Evolutionary conservation across 2,797 vertebrate genomes (phyloP).

Genomic region (Microctenopoma steveboyesi): DNA sequence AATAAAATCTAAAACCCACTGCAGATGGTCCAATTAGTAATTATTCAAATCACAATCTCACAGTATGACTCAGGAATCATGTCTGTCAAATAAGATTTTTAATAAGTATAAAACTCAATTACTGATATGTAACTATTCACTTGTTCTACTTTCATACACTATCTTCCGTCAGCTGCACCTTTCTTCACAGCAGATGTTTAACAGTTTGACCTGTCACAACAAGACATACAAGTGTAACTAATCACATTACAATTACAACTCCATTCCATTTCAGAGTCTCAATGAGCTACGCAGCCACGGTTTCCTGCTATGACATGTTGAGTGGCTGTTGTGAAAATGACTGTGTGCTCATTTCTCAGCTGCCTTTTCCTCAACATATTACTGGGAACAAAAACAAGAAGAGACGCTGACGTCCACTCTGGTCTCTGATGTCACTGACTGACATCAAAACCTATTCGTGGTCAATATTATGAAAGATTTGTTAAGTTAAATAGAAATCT

Average conservation of each 20-base stretch:
- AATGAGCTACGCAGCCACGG: not conserved
- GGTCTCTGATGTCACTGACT: not conserved
- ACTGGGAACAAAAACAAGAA: too few species aligned
- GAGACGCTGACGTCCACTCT: not conserved
- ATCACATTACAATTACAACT: not conserved
- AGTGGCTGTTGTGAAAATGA: constrained; percentile 3
- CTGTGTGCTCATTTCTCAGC: not conserved
- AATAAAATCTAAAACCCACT: too few species aligned
- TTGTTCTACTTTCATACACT: not conserved
- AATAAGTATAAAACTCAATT: not conserved
- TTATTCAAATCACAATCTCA: not conserved
- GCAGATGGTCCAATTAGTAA: not conserved
- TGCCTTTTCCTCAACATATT: not conserved
- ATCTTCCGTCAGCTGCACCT: too few species aligned
- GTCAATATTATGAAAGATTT: not conserved
- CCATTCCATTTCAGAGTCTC: not conserved
- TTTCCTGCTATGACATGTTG: not conserved
- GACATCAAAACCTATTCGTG: not conserved
- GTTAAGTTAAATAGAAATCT: not conserved
- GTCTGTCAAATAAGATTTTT: not conserved
- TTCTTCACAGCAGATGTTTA: constrained; percentile 1
- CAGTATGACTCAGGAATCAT: not conserved
- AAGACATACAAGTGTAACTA: not conserved
- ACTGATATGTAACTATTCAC: not conserved
- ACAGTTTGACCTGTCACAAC: not conserved